phyloP scores from a whole-genome alignment of 2,888 invertebrate species.

The Xiphydria camelus region DNA sequence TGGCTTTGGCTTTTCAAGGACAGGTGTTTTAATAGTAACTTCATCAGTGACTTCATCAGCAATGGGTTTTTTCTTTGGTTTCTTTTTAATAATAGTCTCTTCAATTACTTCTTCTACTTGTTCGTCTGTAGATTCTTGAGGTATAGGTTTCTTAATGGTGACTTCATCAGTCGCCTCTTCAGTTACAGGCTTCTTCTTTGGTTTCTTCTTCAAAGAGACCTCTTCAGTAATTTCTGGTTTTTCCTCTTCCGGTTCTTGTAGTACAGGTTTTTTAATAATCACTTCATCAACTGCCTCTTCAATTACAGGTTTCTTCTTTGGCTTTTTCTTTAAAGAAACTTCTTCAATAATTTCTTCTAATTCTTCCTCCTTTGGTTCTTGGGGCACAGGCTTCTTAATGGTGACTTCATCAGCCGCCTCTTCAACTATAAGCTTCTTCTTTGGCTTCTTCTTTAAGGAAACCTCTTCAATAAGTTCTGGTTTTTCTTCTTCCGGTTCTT shows the following conservation, averaged over 20 bases:
- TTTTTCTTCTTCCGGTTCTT: slow-evolving; percentile 19
- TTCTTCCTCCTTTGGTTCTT: slow-evolving; percentile 24
- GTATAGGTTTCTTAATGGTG: slow-evolving; percentile 35
- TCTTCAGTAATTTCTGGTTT: slow-evolving; percentile 39
- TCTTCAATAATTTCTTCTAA: slow-evolving; percentile 50
- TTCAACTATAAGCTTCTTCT: slow-evolving; percentile 34
- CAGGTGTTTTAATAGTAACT: slow-evolving; percentile 46
- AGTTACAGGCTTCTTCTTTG: slow-evolving; percentile 29
- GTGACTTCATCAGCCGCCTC: slow-evolving; percentile 27
- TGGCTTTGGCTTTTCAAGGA: slow-evolving; percentile 35
- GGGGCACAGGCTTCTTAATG: slow-evolving; percentile 32
- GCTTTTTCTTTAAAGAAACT: slow-evolving; percentile 49
- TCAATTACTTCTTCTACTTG: slow-evolving; percentile 57
- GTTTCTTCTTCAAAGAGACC: slow-evolving; percentile 32
- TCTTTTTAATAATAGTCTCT: slow-evolving; percentile 45
- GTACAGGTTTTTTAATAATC: slow-evolving; percentile 34
- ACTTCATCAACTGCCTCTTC: slow-evolving; percentile 55
- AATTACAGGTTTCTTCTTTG: slow-evolving; percentile 57
- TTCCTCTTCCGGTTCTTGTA: slow-evolving; percentile 34
- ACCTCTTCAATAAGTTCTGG: slow-evolving; percentile 31
- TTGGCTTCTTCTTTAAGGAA: slow-evolving; percentile 35
- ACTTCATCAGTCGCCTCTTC: slow-evolving; percentile 37
- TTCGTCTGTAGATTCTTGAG: slow-evolving; percentile 43
- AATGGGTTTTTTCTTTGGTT: slow-evolving; percentile 28
- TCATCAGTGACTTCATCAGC: slow-evolving; percentile 45